These are phyloP conservation scores for Trichonephila clavipes DNA, from an alignment of 1,140 invertebrate species.

Conservation along the genomic window DNA sequence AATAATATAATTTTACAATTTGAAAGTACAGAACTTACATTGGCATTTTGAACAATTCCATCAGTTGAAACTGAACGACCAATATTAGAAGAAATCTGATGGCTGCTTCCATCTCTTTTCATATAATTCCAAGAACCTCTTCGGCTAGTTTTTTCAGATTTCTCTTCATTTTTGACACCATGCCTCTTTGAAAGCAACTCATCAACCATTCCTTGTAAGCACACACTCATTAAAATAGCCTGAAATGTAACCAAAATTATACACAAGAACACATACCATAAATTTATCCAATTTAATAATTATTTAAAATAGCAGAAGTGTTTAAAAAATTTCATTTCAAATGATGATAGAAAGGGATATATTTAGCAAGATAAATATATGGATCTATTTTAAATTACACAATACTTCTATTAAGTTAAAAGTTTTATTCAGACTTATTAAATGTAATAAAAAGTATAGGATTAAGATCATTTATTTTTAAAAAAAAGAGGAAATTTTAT, in stretches of 20 bases:
- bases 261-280: too few species aligned
- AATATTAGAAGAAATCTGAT: conserved; percentile 77
- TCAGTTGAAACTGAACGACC: conserved; percentile 77
- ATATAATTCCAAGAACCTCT: conserved; percentile 82
- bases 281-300: too few species aligned
- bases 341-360: too few species aligned
- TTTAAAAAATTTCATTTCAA: too few species aligned
- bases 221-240: conserved; percentile 96
- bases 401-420: too few species aligned
- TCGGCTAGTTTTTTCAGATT: conserved; percentile 60
- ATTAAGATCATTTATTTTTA: too few species aligned
- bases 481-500: too few species aligned
- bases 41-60: conserved; percentile 73
- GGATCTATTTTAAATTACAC: too few species aligned
- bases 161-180: conserved; percentile 80
- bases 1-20: neutral
- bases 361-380: too few species aligned
- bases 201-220: conserved; percentile 96
- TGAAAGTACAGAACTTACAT: conserved; percentile 74
- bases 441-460: too few species aligned
- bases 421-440: too few species aligned
- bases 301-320: too few species aligned
- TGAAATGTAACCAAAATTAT: conserved; percentile 70
- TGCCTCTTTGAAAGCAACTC: conserved; percentile 92
- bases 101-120: conserved; percentile 83